Base-by-base conservation (phyloP, 2,888 invertebrate species). In the Lasioglossum oenotherae region DNA sequence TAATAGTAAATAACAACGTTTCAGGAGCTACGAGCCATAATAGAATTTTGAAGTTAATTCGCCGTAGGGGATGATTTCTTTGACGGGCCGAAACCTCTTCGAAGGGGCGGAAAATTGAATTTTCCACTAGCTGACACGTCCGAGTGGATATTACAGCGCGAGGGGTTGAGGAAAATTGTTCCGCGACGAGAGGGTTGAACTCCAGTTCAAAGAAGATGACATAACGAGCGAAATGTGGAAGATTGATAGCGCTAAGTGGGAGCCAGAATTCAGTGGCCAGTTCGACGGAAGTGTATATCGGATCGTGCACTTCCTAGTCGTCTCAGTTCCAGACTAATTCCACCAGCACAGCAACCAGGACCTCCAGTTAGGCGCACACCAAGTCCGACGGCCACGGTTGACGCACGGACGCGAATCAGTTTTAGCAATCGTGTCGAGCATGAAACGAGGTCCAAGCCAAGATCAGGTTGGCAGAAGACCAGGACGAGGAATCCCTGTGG, bases 401-500 rank as follows among this genome's bases (percentile, higher is more conserved):
- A 75, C 49, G 72, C 84, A 86, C 87, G 80, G 76, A 79, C 85
- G 64, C 76, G 71, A 87, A 88, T 87, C 82, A 78, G 82, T 89
- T 87, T 88, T 87, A 90, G 88, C 88, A 82, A 83, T 85, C 77
- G 82, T 84, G 64, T 64, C 27, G 35, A 74, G 64, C 49, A 75
- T 78, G 71, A 69, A 80, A 81, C 80, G 75, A 71, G 78, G 79
- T 46, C 78, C 85, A 81, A 87, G 82, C 88, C 84, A 85, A 86
- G 85, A 86, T 81, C 86, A 77, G 80, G 84, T 91, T 92, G 92
- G 92, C 92, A 92, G 82, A 79, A 75, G 82, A 89, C 92, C 92
- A 92, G 88, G 83, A 87, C 80, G 84, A 81, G 88, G 90, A 91
- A 92, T 91, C 88, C 76, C 80, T 64, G 84, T 16, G 91, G 90